Evolutionary conservation across 2,113 vertebrate genomes (phyloP), one percentile per base, ranked within the genome.

Genomic region (Lophochroa leadbeateri): DNA sequence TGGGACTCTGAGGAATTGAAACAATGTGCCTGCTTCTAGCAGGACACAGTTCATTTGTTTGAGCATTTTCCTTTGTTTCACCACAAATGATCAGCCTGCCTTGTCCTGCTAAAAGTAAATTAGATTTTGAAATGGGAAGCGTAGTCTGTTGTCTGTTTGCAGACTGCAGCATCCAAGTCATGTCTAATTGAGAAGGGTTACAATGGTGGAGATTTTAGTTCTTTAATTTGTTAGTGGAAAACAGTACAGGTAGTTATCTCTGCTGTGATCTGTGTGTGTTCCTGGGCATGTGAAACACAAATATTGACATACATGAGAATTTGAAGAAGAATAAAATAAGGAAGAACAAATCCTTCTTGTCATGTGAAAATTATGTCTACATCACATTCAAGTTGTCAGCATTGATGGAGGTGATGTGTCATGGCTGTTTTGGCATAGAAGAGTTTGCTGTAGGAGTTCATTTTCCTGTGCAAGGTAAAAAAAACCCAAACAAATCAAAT

Each of bases 381-480:
- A 52, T 96, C 91, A 63, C 82, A 85, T 91, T 47, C 39, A 69
- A 95, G 80, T 92, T 96, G 93, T 94, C 93, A 76, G 41, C 84
- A 41, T 85, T 92, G 84, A 92, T 81, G 84, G 70, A 84, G 90
- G 41, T 96, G 92, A 92, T 60, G 84, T 95, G 92, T 88, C 63
- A 69, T 68, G 94, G 86, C 83, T 87, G 92, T 94, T 96, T 90
- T 94, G 96, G 92, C 88, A 63, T 44, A 61, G 74, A 79, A 55
- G 89, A 84, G 77, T 92, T 92, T 96, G 70, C 91, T 85, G 95
- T 93, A 76, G 94, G 94, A 97, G 95, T 96, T 96, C 78, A 86
- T 96, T 97, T 97, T 96, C 96, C 81, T 92, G 70, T 76, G 86
- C 91, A 92, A 97, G 96, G 92, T 96, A 92, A 88, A 94, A 90